These are phyloP conservation scores for Cyrtonyx montezumae DNA, from an alignment of 2,113 vertebrate genomes.

Conservation along the genomic window DNA sequence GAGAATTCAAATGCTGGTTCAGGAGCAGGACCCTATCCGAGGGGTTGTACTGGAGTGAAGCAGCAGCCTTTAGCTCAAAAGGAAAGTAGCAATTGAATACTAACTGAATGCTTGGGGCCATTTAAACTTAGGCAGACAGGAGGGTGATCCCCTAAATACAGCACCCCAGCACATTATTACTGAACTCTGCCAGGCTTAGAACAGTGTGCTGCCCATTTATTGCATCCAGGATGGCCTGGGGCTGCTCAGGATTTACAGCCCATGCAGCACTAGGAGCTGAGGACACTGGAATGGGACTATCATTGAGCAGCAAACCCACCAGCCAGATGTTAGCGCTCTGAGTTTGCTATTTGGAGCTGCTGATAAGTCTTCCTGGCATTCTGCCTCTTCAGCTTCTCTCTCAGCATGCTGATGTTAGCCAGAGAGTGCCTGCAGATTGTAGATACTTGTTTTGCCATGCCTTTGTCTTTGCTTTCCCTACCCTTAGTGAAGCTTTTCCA, in stretches of 20 bases:
- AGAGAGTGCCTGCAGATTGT: background rate
- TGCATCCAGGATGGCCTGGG: background rate
- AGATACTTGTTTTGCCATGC: slow-evolving; percentile 22
- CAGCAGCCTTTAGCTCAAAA: background rate
- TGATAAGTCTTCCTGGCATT: slow-evolving; percentile 8
- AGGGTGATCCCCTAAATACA: background rate
- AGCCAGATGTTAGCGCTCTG: slow-evolving; percentile 45
- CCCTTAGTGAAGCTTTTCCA: background rate
- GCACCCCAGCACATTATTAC: background rate
- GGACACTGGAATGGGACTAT: background rate
- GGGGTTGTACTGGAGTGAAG: background rate
- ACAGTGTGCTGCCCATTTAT: background rate
- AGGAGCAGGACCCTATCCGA: background rate
- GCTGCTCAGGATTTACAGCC: background rate
- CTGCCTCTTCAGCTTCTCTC: background rate
- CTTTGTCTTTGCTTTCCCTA: slow-evolving; percentile 36
- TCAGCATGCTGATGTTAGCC: background rate
- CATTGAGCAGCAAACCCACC: background rate
- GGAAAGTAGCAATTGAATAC: background rate
- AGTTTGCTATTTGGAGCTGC: background rate
- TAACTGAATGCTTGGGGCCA: accelerated
- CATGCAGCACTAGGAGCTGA: background rate
- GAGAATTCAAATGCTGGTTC: background rate
- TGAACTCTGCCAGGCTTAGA: background rate
- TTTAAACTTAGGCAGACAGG: background rate